Conservation (phyloP, 2,888 invertebrate genomes). For the Drosophila subquinaria region DNA sequence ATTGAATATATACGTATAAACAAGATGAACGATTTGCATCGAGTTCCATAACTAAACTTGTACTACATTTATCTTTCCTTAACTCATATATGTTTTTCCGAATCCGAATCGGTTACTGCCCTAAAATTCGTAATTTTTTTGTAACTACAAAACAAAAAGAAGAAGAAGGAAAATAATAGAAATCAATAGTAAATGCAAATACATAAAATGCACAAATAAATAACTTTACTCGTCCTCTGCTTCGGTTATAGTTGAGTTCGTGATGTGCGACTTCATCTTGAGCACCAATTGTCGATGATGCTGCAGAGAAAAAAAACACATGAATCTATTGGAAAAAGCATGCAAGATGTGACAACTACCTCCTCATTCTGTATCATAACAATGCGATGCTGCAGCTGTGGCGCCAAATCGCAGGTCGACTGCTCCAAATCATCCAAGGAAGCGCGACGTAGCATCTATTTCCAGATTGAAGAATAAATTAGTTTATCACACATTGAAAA, state of each 20-base stretch:
- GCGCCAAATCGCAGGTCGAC: slow-evolving; percentile 92
- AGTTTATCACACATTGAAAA: not conserved
- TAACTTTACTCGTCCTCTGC: slow-evolving; percentile 87
- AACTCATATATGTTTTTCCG: slow-evolving; percentile 62
- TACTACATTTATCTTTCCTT: slow-evolving; percentile 13
- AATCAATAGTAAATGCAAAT: slow-evolving; percentile 62
- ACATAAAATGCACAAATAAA: slow-evolving; percentile 26
- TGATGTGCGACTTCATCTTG: slow-evolving; percentile 86
- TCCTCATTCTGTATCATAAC: slow-evolving; percentile 90
- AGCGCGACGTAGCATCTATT: slow-evolving; percentile 89
- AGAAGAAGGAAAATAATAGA: slow-evolving; percentile 29
- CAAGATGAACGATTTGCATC: slow-evolving; percentile 33
- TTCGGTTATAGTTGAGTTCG: slow-evolving; percentile 90
- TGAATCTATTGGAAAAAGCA: not conserved
- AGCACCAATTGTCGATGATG: slow-evolving; percentile 84
- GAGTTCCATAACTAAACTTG: slow-evolving; percentile 55
- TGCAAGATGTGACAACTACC: slow-evolving; percentile 85
- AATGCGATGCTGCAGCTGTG: slow-evolving; percentile 93
- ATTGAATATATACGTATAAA: slow-evolving; percentile 26
- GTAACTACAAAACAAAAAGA: slow-evolving; percentile 57
- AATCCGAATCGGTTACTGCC: slow-evolving; percentile 45
- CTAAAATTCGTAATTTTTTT: slow-evolving; percentile 49
- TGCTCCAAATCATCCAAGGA: slow-evolving; percentile 93
- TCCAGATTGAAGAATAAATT: not conserved
- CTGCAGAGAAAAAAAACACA: slow-evolving; percentile 44